Conservation (phyloP, 2,113 vertebrate species). For the Scomber colias region DNA sequence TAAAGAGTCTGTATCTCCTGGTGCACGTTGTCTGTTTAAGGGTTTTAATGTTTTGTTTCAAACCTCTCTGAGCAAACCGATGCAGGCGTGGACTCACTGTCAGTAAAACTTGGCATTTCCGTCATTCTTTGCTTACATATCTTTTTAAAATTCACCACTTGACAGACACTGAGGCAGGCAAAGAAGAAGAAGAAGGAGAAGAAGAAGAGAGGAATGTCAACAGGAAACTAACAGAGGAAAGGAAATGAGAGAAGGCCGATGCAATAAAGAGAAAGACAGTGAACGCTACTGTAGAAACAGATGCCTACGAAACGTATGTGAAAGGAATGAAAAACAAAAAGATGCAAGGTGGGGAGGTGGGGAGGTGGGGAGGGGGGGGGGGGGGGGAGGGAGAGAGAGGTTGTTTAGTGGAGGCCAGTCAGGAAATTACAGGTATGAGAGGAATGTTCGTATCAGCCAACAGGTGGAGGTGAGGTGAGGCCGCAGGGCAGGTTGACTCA, state of each 20-base stretch:
- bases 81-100: neutral
- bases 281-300: neutral
- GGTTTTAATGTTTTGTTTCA: too few species aligned
- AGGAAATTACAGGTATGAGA: conserved; percentile 58
- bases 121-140: neutral
- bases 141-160: conserved; percentile 7
- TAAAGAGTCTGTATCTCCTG: too few species aligned
- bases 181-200: neutral
- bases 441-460: conserved; percentile 29
- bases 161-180: neutral
- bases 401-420: conserved; percentile 12
- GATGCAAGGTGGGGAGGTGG: neutral
- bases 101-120: neutral
- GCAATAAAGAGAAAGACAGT: neutral
- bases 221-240: conserved; percentile 3
- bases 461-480: conserved; percentile 34
- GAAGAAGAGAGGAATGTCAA: conserved; percentile 22
- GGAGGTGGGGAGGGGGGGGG: too few species aligned
- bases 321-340: neutral
- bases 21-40: too few species aligned
- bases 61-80: too few species aligned
- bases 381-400: too few species aligned
- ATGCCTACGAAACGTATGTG: neutral
- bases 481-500: neutral
- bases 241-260: conserved; percentile 29